Evolutionary conservation across 1,140 invertebrate genomes (phyloP).

Genomic region (Drosophila ironensis): DNA sequence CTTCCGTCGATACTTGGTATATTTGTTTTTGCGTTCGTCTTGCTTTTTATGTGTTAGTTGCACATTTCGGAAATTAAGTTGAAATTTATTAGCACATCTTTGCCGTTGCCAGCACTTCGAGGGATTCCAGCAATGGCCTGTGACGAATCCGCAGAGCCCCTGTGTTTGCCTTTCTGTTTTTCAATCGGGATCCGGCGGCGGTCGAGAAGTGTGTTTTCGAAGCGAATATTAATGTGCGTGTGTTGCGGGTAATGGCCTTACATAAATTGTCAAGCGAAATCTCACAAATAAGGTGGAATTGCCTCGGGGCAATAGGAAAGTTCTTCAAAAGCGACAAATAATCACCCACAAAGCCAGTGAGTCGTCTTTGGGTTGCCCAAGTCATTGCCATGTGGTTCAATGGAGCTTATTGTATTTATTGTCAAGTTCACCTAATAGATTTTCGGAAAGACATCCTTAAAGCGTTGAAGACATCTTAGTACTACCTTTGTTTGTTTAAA

Average conservation of each 20-base stretch:
- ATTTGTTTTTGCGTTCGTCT: slow-evolving; percentile 13
- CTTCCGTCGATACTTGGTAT: background rate
- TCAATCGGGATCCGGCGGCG: slow-evolving; percentile 5
- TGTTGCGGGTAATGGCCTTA: slow-evolving; percentile 32
- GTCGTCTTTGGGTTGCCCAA: background rate
- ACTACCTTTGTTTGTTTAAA: background rate
- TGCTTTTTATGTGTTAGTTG: slow-evolving; percentile 76
- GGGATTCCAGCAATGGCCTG: slow-evolving; percentile 26
- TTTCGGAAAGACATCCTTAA: too few relatives aligned
- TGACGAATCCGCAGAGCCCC: slow-evolving; percentile 50
- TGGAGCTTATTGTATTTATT: background rate
- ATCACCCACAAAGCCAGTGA: slow-evolving; percentile 1
- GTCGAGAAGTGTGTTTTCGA: background rate
- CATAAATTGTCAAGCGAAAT: slow-evolving; percentile 38
- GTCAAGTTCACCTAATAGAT: background rate
- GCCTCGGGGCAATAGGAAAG: background rate
- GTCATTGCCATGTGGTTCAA: background rate
- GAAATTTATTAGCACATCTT: slow-evolving; percentile 79
- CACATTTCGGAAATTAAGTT: slow-evolving; percentile 79
- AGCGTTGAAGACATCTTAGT: too few relatives aligned
- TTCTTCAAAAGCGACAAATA: slow-evolving; percentile 27
- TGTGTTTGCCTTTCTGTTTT: slow-evolving; percentile 1
- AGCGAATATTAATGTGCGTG: slow-evolving; percentile 42
- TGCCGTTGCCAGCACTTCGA: slow-evolving; percentile 63
- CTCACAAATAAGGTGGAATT: slow-evolving; percentile 33